A percentile compares a stretch with the other conserved stretches of the same genome.
These are phyloP conservation scores for Schizaphis graminum DNA, from an alignment of 2,888 invertebrate species.

Conservation along the genomic window DNA sequence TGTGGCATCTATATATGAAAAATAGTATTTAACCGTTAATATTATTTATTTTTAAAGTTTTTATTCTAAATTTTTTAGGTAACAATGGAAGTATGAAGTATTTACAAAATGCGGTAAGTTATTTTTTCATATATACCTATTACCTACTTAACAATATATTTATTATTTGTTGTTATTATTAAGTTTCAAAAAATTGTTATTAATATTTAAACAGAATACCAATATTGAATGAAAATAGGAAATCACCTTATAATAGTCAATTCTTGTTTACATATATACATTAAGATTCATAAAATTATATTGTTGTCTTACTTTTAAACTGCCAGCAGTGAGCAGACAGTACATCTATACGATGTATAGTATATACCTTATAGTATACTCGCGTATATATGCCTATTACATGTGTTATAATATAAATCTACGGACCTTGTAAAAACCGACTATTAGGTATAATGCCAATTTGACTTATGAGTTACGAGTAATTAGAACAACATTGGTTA, in stretches of 20 bases:
- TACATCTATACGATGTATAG: background rate
- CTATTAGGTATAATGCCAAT: slow-evolving; percentile 1
- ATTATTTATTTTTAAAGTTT: background rate
- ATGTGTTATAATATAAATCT: background rate
- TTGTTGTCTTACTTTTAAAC: background rate
- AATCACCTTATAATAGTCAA: background rate
- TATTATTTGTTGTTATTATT: background rate
- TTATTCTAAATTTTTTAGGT: slow-evolving; percentile 10
- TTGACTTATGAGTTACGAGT: background rate
- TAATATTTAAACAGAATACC: background rate
- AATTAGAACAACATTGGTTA: slow-evolving; percentile 45
- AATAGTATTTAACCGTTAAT: background rate
- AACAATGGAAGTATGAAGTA: background rate
- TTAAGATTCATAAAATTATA: background rate
- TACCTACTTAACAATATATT: background rate
- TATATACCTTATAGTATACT: background rate
- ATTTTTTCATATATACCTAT: background rate
- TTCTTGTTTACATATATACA: background rate
- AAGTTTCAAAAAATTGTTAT: background rate
- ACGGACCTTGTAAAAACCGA: slow-evolving; percentile 22
- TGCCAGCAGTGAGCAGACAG: background rate
- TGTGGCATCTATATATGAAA: background rate
- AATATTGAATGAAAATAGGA: background rate
- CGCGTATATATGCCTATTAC: background rate
- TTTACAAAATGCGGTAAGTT: slow-evolving; percentile 16